These are phyloP conservation scores for Phylloscopus trochiloides DNA, from an alignment of 2,113 vertebrate species.

Conservation along the genomic window DNA sequence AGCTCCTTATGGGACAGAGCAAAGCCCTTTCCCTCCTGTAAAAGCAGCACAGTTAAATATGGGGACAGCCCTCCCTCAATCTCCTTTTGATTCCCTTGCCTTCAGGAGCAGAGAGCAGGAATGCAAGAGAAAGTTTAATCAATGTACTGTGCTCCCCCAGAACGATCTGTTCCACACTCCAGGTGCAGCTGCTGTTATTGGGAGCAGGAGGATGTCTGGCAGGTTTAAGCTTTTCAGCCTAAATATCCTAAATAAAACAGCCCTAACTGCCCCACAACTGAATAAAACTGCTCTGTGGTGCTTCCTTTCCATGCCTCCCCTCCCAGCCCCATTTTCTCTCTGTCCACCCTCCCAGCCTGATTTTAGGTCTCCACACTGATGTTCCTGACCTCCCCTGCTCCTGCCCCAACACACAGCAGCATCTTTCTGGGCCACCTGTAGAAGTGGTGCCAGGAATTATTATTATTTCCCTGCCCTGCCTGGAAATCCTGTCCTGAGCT, in stretches of 20 bases:
- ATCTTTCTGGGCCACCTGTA: neutral
- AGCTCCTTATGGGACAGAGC: neutral
- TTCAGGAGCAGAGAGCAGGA: neutral
- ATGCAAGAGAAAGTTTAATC: neutral
- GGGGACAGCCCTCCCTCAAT: neutral
- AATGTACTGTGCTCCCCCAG: neutral
- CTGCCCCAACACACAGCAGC: neutral
- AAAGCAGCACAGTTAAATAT: neutral
- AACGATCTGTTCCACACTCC: neutral
- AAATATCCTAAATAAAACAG: neutral
- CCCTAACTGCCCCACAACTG: neutral
- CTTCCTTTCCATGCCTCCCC: neutral
- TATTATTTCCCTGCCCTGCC: neutral
- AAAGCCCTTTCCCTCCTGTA: neutral
- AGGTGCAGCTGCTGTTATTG: neutral
- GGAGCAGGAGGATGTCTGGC: neutral
- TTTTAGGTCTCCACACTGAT: neutral
- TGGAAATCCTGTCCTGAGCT: neutral
- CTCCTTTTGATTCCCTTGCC: neutral
- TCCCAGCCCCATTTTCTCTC: accelerated
- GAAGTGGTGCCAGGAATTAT: neutral
- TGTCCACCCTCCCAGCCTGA: accelerated
- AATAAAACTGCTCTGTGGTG: accelerated
- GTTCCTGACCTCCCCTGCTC: neutral
- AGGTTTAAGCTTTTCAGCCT: neutral